A percentile compares a stretch with the other conserved stretches of the same genome.
Evolutionary conservation across 2,888 invertebrate genomes (phyloP).

Genomic region (Deilephila elpenor): DNA sequence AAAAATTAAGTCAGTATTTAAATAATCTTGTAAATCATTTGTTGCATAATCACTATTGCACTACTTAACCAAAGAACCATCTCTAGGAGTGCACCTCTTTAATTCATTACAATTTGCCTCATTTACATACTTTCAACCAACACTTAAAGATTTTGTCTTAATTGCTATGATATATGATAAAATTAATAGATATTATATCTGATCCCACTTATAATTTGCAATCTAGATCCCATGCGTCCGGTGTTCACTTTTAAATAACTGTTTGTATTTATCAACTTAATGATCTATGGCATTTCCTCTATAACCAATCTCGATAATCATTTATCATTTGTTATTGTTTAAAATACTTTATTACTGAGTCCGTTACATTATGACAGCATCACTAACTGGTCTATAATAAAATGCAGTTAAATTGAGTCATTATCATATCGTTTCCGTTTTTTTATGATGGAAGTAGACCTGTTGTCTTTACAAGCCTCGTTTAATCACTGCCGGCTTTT

Average conservation of each 20-base stretch:
- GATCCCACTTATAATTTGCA: background rate
- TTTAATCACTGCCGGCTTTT: background rate
- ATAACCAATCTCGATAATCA: background rate
- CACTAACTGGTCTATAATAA: background rate
- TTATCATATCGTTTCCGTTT: background rate
- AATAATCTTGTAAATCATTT: background rate
- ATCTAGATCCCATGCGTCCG: background rate
- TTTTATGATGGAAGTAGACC: background rate
- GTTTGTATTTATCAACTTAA: background rate
- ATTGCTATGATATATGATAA: background rate
- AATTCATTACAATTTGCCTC: background rate
- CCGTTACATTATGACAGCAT: slow-evolving; percentile 16
- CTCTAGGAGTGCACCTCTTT: background rate
- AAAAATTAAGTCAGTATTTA: background rate
- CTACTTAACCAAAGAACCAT: background rate
- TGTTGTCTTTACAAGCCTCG: background rate
- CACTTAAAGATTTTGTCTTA: background rate
- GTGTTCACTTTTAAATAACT: background rate
- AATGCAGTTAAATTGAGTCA: background rate
- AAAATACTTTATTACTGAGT: background rate
- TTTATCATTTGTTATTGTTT: background rate
- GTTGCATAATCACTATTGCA: background rate
- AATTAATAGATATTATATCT: background rate
- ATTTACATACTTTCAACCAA: background rate
- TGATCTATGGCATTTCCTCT: background rate